Evolutionary conservation across 23 tunicate genomes (phyloP), one percentile per base, ranked within the genome.

Genomic region (Trididemnum miniatum): DNA sequence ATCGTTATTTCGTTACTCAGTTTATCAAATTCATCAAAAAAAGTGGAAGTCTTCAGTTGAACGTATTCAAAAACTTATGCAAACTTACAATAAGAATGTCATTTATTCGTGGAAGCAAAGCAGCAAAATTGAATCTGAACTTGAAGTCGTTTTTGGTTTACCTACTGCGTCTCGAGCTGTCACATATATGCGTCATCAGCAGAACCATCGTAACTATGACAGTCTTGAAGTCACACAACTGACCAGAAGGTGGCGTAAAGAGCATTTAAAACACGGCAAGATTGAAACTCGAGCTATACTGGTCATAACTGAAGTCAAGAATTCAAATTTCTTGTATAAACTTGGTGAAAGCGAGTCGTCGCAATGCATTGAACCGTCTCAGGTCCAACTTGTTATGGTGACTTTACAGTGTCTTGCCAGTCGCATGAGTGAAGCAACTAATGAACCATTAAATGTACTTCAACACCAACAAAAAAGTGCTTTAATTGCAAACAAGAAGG

Each of bases 161-260:
- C n/a, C 67, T 12, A 26, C n/a, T 62, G 67, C 67, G 26, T 20
- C 26, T 22, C 67, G 67, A 62, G n/a, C 67, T n/a, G 67, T 62
- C 5, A 12, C 67, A 12, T 62, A 20, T n/a, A 9, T 9, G 12
- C 12, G 18, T 49, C 15, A 18, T 18, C 57, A 49, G 15, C 18
- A 9, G 57, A 9, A 9, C 12, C 12, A 49, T 12, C 57, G 15
- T 9, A 24, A 22, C 67, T 20, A 24, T 26, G 29, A 62, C 26
- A 62, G 67, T 62, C 26, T 62, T 12, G 67, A 62, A 12, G 29
- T 62, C 26, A 62, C 67, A 20, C 5, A 24, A 24, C 67, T 62
- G 4, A n/a, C 29, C 26, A 62, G 29, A 62, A 62, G 29, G n/a
- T 62, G 67, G 67, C 28, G 67, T 24, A 18, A 62, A 22, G 29